Conservation (phyloP, 2,113 vertebrate species). For the Psittacula cyanocephala region DNA sequence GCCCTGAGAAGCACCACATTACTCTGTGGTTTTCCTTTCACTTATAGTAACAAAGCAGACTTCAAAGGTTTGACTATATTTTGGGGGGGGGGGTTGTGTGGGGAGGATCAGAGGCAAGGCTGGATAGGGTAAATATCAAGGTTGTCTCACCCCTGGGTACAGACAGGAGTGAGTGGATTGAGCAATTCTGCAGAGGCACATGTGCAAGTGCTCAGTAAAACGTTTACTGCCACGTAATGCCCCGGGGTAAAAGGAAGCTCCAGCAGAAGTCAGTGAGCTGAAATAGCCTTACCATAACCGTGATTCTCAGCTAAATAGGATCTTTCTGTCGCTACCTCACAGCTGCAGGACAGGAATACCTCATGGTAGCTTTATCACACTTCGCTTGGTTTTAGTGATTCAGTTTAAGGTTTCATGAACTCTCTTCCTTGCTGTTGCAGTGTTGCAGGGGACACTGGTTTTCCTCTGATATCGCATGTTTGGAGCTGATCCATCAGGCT, state of each 20-base stretch:
- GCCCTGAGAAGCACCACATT: background rate
- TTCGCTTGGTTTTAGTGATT: background rate
- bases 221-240: background rate
- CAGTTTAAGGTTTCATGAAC: background rate
- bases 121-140: background rate
- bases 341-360: background rate
- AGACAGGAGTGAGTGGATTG: background rate
- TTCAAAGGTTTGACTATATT: background rate
- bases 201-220: background rate
- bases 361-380: background rate
- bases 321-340: background rate
- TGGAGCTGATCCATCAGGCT: background rate
- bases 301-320: background rate
- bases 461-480: background rate
- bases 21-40: background rate
- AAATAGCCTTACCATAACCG: background rate
- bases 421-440: background rate
- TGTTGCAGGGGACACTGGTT: background rate
- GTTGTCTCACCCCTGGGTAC: background rate
- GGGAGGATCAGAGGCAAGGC: accelerated
- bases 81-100: background rate
- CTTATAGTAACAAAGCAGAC: background rate
- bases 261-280: background rate
- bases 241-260: background rate
- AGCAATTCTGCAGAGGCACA: background rate